phyloP scores from a whole-genome alignment of 2,888 invertebrate species.

The Biston stratarius region DNA sequence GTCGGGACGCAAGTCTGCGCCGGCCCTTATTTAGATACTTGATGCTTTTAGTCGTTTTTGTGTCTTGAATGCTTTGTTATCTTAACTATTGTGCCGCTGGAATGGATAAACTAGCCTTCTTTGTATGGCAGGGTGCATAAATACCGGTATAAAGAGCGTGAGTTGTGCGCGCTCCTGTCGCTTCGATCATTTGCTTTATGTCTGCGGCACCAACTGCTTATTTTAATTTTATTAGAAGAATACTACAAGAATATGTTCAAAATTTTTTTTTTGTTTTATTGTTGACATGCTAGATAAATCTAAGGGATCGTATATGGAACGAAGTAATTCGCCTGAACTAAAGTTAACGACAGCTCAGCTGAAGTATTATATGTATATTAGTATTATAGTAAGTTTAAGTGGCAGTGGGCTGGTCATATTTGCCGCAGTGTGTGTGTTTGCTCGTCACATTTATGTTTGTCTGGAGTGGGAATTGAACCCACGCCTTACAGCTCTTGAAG shows the following conservation, averaged over 20 bases:
- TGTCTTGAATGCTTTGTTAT: conserved; percentile 40
- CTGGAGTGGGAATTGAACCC: too few species aligned
- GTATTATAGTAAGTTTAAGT: too few species aligned
- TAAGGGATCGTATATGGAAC: too few species aligned
- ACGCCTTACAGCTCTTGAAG: too few species aligned
- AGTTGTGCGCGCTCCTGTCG: conserved; percentile 16
- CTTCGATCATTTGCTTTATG: conserved; percentile 25
- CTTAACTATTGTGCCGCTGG: conserved; percentile 34
- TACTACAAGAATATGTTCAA: too few species aligned
- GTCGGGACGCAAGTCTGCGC: conserved; percentile 59
- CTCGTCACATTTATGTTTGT: too few species aligned
- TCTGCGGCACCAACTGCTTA: conserved; percentile 6
- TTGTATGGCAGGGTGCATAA: conserved; percentile 29
- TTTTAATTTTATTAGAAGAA: conserved; percentile 12
- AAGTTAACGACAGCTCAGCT: too few species aligned
- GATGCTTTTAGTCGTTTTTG: conserved; percentile 35
- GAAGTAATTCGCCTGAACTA: too few species aligned
- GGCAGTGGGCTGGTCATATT: too few species aligned
- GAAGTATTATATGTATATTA: too few species aligned
- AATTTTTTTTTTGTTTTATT: not conserved
- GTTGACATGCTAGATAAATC: too few species aligned
- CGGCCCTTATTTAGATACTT: conserved; percentile 69
- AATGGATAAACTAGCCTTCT: conserved; percentile 31
- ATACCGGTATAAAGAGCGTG: conserved; percentile 19
- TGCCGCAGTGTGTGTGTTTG: too few species aligned